phyloP scores from a whole-genome alignment of 2,113 vertebrate species.

The Balaenoptera acutorostrata region DNA sequence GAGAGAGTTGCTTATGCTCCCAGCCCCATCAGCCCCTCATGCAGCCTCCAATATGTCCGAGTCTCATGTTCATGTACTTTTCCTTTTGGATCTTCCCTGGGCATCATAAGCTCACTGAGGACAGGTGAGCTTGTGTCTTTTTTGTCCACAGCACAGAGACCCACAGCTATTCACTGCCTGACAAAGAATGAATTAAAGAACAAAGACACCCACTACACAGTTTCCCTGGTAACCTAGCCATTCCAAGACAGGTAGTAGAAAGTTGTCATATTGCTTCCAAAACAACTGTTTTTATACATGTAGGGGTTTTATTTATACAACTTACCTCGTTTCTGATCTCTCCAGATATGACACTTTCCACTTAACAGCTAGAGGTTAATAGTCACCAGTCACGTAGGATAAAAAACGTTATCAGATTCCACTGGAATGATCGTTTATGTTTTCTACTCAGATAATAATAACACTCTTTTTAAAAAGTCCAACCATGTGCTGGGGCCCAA shows the following conservation, averaged over 20 bases:
- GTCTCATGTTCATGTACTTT: not conserved
- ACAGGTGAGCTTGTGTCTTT: not conserved
- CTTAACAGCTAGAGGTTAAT: not conserved
- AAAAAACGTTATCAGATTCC: not conserved
- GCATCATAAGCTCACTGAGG: not conserved
- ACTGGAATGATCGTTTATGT: not conserved
- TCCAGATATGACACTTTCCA: not conserved
- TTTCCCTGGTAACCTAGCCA: not conserved
- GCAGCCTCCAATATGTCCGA: not conserved
- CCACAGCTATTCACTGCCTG: not conserved
- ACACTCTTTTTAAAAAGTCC: constrained; percentile 64
- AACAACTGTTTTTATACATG: not conserved
- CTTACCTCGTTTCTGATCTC: not conserved
- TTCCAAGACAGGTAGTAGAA: not conserved
- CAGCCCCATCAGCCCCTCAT: not conserved
- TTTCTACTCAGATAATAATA: not conserved
- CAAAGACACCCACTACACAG: not conserved
- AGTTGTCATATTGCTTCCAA: not conserved
- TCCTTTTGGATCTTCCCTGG: not conserved
- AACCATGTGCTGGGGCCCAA: constrained; percentile 51
- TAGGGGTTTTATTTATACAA: not conserved
- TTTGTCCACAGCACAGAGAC: not conserved
- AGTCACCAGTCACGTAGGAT: not conserved
- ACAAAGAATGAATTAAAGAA: not conserved
- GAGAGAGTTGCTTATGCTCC: not conserved